Conservation (phyloP, 2,113 vertebrate species). For the Archilochus colubris region DNA sequence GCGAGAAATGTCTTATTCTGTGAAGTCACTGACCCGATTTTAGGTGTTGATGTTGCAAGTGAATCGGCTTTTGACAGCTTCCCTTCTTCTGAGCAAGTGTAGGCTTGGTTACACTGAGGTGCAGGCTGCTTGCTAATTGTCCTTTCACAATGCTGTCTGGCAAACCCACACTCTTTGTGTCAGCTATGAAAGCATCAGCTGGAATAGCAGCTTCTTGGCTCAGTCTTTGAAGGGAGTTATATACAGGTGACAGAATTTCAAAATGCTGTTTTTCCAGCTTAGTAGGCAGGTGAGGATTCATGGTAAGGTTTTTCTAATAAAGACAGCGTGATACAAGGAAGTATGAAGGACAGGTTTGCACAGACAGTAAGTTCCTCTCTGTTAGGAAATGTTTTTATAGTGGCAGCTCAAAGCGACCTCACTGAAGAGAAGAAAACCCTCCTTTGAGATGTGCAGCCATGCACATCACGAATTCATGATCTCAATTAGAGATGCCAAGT, state of each 20-base stretch:
- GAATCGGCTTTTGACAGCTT: constrained; percentile 41
- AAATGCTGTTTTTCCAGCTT: neutral
- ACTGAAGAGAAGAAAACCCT: neutral
- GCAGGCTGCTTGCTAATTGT: neutral
- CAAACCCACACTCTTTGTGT: neutral
- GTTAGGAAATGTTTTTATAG: neutral
- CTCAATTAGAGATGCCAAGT: neutral
- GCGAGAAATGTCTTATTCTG: neutral
- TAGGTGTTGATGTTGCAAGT: neutral
- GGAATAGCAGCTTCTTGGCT: neutral
- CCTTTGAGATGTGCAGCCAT: neutral
- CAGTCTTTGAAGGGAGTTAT: neutral
- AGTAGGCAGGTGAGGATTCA: neutral
- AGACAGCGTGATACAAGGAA: neutral
- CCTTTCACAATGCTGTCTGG: neutral
- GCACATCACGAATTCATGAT: neutral
- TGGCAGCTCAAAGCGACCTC: neutral
- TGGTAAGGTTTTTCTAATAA: neutral
- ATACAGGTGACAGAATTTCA: neutral
- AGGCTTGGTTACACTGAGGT: neutral
- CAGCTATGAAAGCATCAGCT: neutral
- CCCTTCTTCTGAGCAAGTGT: constrained; percentile 20
- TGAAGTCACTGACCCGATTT: constrained; percentile 21
- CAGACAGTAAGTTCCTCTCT: neutral
- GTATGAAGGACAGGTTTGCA: neutral